phyloP scores from a whole-genome alignment of 2,797 vertebrate genomes.

The Rhincodon typus region DNA sequence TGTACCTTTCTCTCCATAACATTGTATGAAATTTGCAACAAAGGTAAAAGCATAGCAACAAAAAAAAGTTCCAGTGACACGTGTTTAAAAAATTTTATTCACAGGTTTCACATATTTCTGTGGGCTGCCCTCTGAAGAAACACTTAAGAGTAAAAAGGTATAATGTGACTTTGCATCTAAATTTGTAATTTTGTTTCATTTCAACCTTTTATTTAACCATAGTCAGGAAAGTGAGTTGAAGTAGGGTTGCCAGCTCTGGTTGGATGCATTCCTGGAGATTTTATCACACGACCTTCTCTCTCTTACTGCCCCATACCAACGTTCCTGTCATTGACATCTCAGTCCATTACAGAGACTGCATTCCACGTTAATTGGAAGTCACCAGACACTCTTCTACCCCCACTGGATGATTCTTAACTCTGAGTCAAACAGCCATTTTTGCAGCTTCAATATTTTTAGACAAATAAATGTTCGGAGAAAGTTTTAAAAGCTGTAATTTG shows the following conservation, averaged over 20 bases:
- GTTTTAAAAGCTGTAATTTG: too few species aligned
- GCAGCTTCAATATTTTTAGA: too few species aligned
- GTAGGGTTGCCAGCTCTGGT: background rate
- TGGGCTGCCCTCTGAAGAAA: constrained; percentile 5
- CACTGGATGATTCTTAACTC: background rate
- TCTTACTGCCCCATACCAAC: background rate
- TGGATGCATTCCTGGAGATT: background rate
- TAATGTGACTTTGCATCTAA: background rate
- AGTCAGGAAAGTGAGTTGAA: background rate
- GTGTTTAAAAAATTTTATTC: background rate
- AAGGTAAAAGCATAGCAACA: background rate
- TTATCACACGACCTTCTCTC: background rate
- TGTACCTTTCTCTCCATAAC: background rate
- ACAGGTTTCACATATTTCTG: constrained; percentile 4
- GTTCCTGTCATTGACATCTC: too few species aligned
- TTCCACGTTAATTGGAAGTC: background rate
- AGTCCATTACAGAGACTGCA: background rate
- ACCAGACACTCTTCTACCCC: background rate
- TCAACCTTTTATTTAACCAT: too few species aligned
- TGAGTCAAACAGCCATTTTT: too few species aligned
- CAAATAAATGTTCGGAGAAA: too few species aligned
- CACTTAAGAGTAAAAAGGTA: background rate
- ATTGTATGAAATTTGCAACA: background rate
- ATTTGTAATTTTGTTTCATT: background rate
- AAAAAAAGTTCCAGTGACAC: background rate